phyloP scores from a whole-genome alignment of 2,113 vertebrate genomes.

The Abramis brama region DNA sequence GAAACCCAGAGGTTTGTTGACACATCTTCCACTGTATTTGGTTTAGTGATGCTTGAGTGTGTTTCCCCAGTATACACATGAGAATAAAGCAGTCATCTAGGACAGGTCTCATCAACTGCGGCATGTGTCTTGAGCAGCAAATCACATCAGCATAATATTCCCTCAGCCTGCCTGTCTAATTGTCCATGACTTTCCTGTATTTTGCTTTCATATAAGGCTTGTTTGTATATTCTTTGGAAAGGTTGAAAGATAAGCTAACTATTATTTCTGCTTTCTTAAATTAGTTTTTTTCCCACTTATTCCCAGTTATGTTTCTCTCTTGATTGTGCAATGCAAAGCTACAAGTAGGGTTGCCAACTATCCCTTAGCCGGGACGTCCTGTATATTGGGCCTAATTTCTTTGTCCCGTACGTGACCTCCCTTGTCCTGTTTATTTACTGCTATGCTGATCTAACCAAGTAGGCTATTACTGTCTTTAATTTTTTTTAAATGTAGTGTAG shows the following conservation, averaged over 20 bases:
- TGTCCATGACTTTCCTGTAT: background rate
- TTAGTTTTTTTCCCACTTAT: background rate
- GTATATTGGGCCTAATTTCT: no score
- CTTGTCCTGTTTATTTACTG: no score
- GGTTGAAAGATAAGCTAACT: background rate
- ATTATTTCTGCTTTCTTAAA: background rate
- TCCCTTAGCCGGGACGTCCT: no score
- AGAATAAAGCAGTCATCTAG: constrained; percentile 1
- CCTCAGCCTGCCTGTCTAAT: background rate
- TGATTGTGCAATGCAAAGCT: background rate
- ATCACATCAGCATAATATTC: no score
- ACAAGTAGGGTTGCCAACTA: no score
- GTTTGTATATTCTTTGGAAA: background rate
- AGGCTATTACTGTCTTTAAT: no score
- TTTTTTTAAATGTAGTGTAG: no score
- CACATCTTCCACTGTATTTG: constrained; percentile 4
- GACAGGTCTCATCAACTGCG: background rate
- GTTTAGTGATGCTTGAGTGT: background rate
- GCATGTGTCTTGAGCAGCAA: background rate
- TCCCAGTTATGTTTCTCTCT: background rate
- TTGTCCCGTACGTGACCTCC: no score
- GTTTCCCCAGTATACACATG: constrained; percentile 9
- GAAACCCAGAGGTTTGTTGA: constrained; percentile 14
- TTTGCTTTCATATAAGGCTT: background rate
- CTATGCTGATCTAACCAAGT: no score